Percentiles rank a stretch among this genome's conserved stretches.
These are phyloP conservation scores for Probaryconus sp. DNA, from an alignment of 1,140 invertebrate species.

Conservation along the genomic window DNA sequence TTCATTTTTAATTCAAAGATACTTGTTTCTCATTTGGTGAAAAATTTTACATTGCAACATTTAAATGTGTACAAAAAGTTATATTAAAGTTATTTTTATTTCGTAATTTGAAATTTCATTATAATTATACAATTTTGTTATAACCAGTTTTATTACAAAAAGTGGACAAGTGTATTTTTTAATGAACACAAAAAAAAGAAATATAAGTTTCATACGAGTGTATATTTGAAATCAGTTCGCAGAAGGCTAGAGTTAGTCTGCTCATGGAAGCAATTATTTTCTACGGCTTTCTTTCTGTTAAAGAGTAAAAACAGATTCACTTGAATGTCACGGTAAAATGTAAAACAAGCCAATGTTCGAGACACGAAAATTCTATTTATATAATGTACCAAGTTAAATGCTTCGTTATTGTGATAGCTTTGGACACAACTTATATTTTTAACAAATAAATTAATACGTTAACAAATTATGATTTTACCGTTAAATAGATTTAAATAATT, in stretches of 20 bases:
- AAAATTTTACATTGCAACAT: too few relatives aligned
- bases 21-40: not conserved
- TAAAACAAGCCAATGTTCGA: conserved; percentile 36
- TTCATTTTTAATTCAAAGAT: conserved; percentile 3
- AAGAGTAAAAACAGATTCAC: conserved; percentile 12
- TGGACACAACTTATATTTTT: too few relatives aligned
- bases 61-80: not conserved
- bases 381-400: too few relatives aligned
- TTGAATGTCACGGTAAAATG: not conserved
- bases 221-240: not conserved
- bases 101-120: not conserved
- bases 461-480: too few relatives aligned
- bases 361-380: conserved; percentile 48
- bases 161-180: too few relatives aligned
- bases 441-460: too few relatives aligned
- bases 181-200: too few relatives aligned
- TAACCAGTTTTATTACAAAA: too few relatives aligned
- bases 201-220: too few relatives aligned
- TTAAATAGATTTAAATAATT: too few relatives aligned
- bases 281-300: conserved; percentile 1
- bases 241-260: not conserved
- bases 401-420: too few relatives aligned
- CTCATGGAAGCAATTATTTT: not conserved
- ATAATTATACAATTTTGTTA: not conserved
- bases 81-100: not conserved